These are phyloP conservation scores for Pachyramphus minor DNA, from an alignment of 2,113 vertebrate species.

Conservation along the genomic window DNA sequence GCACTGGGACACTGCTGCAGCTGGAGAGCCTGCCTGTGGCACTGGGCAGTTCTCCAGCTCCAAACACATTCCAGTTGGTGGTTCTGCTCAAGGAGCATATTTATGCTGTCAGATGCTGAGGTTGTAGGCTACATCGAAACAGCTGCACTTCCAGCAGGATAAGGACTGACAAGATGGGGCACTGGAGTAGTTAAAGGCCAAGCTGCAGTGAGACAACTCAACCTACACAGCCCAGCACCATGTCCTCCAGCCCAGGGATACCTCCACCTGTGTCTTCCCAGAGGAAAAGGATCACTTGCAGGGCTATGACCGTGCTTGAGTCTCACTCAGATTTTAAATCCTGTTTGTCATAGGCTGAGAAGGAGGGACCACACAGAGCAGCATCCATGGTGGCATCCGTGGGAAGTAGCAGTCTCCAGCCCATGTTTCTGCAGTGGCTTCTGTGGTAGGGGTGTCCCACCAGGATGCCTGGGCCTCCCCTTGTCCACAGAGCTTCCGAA, in stretches of 20 bases:
- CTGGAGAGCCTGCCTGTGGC: background rate
- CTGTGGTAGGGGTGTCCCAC: background rate
- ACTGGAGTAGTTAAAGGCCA: background rate
- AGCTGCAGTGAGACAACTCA: background rate
- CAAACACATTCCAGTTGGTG: background rate
- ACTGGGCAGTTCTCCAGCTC: background rate
- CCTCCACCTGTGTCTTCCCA: fast-evolving
- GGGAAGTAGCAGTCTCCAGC: background rate
- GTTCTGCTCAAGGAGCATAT: background rate
- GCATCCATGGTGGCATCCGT: fast-evolving
- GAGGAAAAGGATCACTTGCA: fast-evolving
- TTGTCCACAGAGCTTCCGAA: background rate
- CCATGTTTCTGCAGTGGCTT: background rate
- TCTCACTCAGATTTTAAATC: background rate
- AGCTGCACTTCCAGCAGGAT: background rate
- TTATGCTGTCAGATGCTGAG: background rate
- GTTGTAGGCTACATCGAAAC: background rate
- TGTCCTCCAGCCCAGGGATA: fast-evolving
- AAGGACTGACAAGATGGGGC: background rate
- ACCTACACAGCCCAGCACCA: background rate
- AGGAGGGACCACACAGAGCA: background rate
- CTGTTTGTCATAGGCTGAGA: background rate
- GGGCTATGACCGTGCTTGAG: background rate
- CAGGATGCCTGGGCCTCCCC: background rate
- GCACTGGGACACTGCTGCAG: background rate